Evolutionary conservation across 2,113 vertebrate species (phyloP), one percentile per base, ranked within the genome.

Genomic region (Xiphias gladius): DNA sequence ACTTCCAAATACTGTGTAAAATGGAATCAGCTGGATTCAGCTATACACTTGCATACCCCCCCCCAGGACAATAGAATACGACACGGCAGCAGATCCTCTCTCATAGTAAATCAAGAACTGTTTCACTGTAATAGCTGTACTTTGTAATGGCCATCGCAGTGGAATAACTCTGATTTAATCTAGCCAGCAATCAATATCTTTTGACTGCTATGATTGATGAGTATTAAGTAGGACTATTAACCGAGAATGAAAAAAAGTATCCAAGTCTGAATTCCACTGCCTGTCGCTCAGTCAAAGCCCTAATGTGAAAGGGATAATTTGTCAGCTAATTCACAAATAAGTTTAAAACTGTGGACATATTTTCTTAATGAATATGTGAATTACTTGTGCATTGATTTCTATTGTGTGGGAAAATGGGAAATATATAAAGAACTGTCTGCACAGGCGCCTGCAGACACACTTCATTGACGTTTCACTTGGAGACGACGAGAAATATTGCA

Each of bases 81-180:
- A 86, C 32, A 69, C 84, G 70, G 71, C 83, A 73, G 86, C 67
- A 35, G 77, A 69, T 79, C 73, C 48, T 80, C 87, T 76, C 72
- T 80, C 57, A 81, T 30, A 82, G 84, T 93, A 87, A 89, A 92
- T 91, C 88, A 92, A 89, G 85, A 89, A 88, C 78, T 86, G 86
- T 93, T 95, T 91, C 85, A 84, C 82, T 92, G 84, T 88, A 92
- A 95, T 92, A 92, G 90, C 90, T 89, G 83, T 88, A 89, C 88
- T 95, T 94, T 84, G 89, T 93, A 94, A 93, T 90, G 91, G 89
- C 91, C 85, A 88, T 82, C 61, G 76, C 86, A 87, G 82, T 86
- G 88, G 88, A 95, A 94, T 94, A 94, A 94, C 92, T 94, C 91
- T 92, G 92, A 94, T 94, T 95, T 94, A 94, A 94, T 94, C 93